phyloP scores from a whole-genome alignment of 1,140 invertebrate genomes.

The Trichoplusia ni region DNA sequence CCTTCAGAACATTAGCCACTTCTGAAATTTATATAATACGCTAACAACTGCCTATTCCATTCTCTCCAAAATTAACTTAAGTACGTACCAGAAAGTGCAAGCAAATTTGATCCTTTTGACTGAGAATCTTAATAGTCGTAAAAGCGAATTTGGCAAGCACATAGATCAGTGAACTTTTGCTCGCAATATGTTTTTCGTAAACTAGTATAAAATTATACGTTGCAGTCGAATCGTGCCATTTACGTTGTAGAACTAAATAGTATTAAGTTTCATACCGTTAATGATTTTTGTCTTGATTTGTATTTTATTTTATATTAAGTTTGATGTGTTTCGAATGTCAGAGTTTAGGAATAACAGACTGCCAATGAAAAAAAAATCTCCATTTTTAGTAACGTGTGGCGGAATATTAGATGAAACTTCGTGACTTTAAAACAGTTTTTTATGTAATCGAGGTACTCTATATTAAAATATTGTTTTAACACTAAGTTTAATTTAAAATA shows the following conservation, averaged over 20 bases:
- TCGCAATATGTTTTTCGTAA: slow-evolving; percentile 43
- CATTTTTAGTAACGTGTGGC: too few species aligned
- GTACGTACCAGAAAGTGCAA: slow-evolving; percentile 9
- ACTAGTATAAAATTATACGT: slow-evolving; percentile 40
- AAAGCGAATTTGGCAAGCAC: slow-evolving; percentile 35
- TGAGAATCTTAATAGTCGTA: slow-evolving; percentile 24
- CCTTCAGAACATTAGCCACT: background rate
- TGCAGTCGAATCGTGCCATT: slow-evolving; percentile 20
- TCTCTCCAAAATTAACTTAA: slow-evolving; percentile 28
- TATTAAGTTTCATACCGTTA: slow-evolving; percentile 3
- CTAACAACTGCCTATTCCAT: slow-evolving; percentile 4
- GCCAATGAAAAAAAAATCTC: too few species aligned
- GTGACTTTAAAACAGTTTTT: too few species aligned
- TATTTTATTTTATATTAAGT: background rate
- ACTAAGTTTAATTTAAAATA: too few species aligned
- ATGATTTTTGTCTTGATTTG: background rate
- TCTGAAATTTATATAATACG: background rate
- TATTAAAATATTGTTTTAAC: too few species aligned
- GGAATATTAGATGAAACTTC: too few species aligned
- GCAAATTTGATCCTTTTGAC: slow-evolving; percentile 33
- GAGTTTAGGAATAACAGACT: too few species aligned
- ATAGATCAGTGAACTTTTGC: slow-evolving; percentile 44
- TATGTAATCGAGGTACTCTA: too few species aligned
- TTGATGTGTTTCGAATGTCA: background rate
- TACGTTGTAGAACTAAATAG: slow-evolving; percentile 18